Conservation (phyloP, 2,113 vertebrate genomes). For the Ailuropoda melanoleuca region DNA sequence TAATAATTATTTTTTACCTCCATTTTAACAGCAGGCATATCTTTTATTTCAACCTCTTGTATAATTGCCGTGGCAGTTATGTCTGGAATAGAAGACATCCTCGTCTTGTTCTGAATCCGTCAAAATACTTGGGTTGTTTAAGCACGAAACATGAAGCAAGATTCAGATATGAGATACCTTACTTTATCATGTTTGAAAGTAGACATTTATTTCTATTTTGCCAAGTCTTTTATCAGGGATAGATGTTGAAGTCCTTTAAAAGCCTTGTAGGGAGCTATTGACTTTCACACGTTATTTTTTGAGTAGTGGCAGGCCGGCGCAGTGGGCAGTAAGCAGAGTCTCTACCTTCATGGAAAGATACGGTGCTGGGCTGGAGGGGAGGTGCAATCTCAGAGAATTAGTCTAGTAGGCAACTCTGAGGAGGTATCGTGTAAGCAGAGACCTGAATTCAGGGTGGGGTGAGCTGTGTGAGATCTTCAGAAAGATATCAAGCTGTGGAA, state of each 20-base stretch:
- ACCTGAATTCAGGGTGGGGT: background rate
- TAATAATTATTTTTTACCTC: conserved; percentile 41
- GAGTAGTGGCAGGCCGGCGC: background rate
- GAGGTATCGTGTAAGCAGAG: background rate
- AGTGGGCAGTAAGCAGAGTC: background rate
- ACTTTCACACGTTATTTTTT: conserved; percentile 4
- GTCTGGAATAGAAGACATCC: conserved; percentile 20
- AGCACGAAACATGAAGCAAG: conserved; percentile 21
- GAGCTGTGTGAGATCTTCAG: background rate
- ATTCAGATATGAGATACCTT: conserved; percentile 39
- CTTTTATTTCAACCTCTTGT: conserved; percentile 57
- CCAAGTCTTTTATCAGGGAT: conserved; percentile 40
- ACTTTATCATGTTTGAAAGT: conserved; percentile 54
- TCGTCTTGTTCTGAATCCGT: conserved; percentile 38
- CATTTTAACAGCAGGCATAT: background rate
- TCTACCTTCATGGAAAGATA: background rate
- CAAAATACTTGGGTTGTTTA: conserved; percentile 45
- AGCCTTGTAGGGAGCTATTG: background rate
- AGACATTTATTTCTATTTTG: conserved; percentile 50
- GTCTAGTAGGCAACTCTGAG: background rate
- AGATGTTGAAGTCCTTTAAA: conserved; percentile 30
- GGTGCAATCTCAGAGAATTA: background rate
- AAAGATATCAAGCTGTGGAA: background rate
- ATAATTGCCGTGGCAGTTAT: conserved; percentile 59
- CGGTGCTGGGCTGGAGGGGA: background rate